Conservation (phyloP, 2,113 vertebrate species). For the Bubo blakistoni region DNA sequence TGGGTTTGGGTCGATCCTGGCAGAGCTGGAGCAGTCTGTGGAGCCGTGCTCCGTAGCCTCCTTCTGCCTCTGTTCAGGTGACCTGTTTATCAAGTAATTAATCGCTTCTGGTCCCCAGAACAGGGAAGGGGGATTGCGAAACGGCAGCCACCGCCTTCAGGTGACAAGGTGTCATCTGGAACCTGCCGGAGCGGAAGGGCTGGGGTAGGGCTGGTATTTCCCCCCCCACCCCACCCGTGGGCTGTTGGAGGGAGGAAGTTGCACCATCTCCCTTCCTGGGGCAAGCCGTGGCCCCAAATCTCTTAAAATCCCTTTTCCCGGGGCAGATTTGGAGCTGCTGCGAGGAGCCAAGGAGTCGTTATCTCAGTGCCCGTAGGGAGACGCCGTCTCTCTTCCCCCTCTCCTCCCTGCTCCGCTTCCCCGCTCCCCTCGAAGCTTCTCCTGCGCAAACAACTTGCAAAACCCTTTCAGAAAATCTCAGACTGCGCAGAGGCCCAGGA, state of each 20-base stretch:
- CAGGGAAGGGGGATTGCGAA: background rate
- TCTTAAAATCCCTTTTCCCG: background rate
- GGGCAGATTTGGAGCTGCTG: background rate
- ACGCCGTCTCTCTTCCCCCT: background rate
- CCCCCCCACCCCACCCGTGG: background rate
- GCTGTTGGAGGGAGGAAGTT: background rate
- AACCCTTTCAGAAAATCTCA: background rate
- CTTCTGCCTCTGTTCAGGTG: fast-evolving
- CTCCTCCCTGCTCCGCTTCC: background rate
- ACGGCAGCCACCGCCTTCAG: no score
- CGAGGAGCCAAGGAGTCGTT: background rate
- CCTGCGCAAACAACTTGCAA: fast-evolving
- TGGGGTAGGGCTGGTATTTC: background rate
- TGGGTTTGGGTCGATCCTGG: background rate
- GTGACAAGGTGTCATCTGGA: background rate
- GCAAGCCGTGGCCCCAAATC: background rate
- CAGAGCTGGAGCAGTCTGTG: background rate
- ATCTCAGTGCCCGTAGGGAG: fast-evolving
- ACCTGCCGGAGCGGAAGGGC: background rate
- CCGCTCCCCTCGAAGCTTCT: background rate
- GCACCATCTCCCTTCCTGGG: background rate
- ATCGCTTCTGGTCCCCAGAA: background rate
- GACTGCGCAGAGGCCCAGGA: no score
- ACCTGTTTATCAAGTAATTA: background rate
- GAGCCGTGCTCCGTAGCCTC: background rate